phyloP scores from a whole-genome alignment of 2,797 vertebrate genomes.

The Podarcis siculus region DNA sequence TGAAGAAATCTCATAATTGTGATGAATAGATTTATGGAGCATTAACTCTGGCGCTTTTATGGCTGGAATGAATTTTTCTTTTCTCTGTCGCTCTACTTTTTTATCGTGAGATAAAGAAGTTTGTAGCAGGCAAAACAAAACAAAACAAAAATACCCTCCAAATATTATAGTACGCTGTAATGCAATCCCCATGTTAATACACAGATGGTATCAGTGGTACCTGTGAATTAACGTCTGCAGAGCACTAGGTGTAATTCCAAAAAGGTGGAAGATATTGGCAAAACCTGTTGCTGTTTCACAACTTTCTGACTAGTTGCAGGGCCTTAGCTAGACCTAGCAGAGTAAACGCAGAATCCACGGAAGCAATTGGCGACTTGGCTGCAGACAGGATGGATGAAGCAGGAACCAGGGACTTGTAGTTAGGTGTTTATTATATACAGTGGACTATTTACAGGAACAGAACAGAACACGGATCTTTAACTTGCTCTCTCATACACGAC shows the following conservation, averaged over 20 bases:
- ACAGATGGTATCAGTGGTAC: background rate
- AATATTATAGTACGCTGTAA: slow-evolving; percentile 1
- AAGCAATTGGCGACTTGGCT: too few relatives aligned
- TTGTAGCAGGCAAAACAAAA: slow-evolving; percentile 3
- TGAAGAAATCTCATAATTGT: slow-evolving; percentile 64
- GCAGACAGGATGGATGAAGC: too few relatives aligned
- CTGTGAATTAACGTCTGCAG: too few relatives aligned
- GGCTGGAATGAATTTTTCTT: slow-evolving; percentile 53
- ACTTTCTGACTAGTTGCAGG: too few relatives aligned
- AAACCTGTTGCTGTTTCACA: too few relatives aligned
- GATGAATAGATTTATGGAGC: slow-evolving; percentile 70
- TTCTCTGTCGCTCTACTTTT: slow-evolving; percentile 53
- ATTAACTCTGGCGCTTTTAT: slow-evolving; percentile 58
- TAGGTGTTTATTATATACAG: too few relatives aligned
- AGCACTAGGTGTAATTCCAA: background rate
- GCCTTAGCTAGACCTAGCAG: too few relatives aligned
- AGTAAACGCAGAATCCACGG: too few relatives aligned
- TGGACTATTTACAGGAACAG: too few relatives aligned
- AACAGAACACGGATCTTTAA: too few relatives aligned
- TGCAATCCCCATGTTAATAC: slow-evolving; percentile 1
- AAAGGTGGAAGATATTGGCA: background rate
- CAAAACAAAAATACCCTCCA: background rate
- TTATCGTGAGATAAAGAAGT: slow-evolving; percentile 48
- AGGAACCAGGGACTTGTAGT: too few relatives aligned
- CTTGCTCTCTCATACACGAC: too few relatives aligned